phyloP scores from a whole-genome alignment of 2,113 vertebrate genomes.

The Aphyosemion australe region DNA sequence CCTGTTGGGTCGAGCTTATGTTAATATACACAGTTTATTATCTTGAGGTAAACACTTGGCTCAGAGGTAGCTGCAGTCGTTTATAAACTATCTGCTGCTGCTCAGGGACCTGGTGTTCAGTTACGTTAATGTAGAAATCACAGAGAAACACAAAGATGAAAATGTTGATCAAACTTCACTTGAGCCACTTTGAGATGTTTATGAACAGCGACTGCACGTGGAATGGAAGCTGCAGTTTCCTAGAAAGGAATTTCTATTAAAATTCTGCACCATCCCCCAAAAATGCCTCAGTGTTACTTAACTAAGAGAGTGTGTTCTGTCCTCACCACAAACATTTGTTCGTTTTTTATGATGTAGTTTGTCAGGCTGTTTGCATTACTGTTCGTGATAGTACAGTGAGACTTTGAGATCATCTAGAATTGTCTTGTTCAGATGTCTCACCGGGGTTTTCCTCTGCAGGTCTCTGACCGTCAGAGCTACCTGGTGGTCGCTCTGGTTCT shows the following conservation, averaged over 20 bases:
- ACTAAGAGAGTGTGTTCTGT: background rate
- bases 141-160: too few relatives aligned
- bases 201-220: background rate
- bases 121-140: background rate
- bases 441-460: constrained; percentile 59
- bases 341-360: background rate
- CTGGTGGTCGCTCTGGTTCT: constrained; percentile 90
- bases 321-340: background rate
- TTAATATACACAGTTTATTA: background rate
- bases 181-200: background rate
- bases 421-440: too few relatives aligned
- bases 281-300: too few relatives aligned
- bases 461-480: constrained; percentile 93
- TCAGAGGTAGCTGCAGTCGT: background rate
- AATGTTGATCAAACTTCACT: too few relatives aligned
- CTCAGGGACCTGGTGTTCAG: background rate
- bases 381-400: too few relatives aligned
- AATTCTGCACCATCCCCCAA: background rate
- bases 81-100: background rate
- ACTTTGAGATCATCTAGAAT: background rate
- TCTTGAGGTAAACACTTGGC: background rate
- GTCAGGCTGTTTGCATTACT: background rate
- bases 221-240: background rate
- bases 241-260: background rate
- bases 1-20: background rate